Percentiles rank a stretch among this genome's conserved stretches.
These are phyloP conservation scores for Crematogaster levior DNA, from an alignment of 2,888 invertebrate species.

Conservation along the genomic window DNA sequence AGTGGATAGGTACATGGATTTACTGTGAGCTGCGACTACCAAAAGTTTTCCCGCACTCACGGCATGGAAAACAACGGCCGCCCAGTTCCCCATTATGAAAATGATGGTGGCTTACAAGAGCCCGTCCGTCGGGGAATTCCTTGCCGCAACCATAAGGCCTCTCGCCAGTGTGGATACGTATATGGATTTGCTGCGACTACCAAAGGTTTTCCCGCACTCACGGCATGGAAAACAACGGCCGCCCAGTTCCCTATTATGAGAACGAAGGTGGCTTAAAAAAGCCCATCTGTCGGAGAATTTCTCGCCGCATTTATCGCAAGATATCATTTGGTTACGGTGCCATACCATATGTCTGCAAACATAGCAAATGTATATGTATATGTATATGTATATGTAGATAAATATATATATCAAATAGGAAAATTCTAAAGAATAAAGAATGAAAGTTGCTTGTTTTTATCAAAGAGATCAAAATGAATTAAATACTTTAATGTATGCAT, in stretches of 20 bases:
- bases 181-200: constrained; percentile 94
- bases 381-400: no score
- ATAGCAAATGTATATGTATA: neutral
- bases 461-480: neutral
- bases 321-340: constrained; percentile 90
- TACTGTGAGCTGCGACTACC: constrained; percentile 94
- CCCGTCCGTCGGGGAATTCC: constrained; percentile 90
- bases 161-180: constrained; percentile 94
- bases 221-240: constrained; percentile 92
- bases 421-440: neutral
- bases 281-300: constrained; percentile 91
- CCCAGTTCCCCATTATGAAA: constrained; percentile 87
- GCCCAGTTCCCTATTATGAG: constrained; percentile 87
- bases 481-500: neutral
- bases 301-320: constrained; percentile 90
- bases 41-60: constrained; percentile 95
- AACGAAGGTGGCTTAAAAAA: constrained; percentile 90
- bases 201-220: constrained; percentile 95
- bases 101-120: constrained; percentile 90
- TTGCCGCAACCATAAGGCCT: constrained; percentile 95
- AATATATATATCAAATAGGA: neutral
- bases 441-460: neutral
- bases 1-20: constrained; percentile 94
- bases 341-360: constrained; percentile 89
- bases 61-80: constrained; percentile 91